Base-by-base conservation (phyloP, 2,888 invertebrate genomes). In the Spisula subtruncata region DNA sequence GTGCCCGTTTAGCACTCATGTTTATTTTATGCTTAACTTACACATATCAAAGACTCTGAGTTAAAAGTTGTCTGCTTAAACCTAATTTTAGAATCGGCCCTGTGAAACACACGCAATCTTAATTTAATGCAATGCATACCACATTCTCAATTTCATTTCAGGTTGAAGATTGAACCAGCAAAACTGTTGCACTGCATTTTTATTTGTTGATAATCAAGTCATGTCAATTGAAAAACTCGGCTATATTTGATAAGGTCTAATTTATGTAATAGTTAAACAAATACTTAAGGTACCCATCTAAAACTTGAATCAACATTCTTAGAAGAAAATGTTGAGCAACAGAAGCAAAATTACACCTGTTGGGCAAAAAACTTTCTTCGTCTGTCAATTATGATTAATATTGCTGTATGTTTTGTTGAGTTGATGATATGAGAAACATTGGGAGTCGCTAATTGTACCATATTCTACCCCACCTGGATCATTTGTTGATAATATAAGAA, bases 361-460 rank as follows among this genome's bases (percentile, higher is more conserved):
- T 66, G 10, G 25, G 8, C 25, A 66, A 66, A 66, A 66, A 66
- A n/a, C 60, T 66, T 25, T 66, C 60, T 66, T 66, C n/a, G 1
- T 12, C 60, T 66, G 60, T 66, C 60, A 66, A 66, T 66, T 66
- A 25, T 66, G 60, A 66, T 66, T 66, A n/a, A 66, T n/a, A n/a
- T 66, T 66, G 25, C 25, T 66, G 60, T 25, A 25, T 66, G 51
- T 66, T 66, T 66, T 66, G n/a, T 25, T 66, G 60, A 66, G 60
- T 66, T 25, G 60, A 66, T 66, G 60, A 25, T 66, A 66, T n/a
- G n/a, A 66, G n/a, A 66, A 41, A 41, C 41, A 5, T 41, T 41
- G 41, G 41, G 41, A 41, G 41, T 41, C 41, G 8, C 41, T 41
- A 41, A 41, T 41, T 41, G 41, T 8, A 41, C 41, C 2, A 41